Evolutionary conservation across 2,113 vertebrate genomes (phyloP).

Genomic region (Epinephelus fuscoguttatus): DNA sequence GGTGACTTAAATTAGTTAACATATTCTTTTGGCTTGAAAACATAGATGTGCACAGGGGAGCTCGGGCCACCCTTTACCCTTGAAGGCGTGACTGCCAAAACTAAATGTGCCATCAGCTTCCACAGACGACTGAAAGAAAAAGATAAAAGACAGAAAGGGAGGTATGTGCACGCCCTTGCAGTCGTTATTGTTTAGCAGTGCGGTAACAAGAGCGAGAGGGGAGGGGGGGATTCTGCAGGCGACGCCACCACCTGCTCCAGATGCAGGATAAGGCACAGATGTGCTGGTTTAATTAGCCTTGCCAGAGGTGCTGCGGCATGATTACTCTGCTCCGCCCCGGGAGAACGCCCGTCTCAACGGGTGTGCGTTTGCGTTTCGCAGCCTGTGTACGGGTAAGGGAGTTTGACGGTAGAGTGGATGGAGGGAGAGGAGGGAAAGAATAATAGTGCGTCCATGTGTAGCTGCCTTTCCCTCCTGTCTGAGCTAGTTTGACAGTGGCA

Average conservation of each 20-base stretch:
- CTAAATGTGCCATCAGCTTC: background rate
- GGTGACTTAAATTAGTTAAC: constrained; percentile 13
- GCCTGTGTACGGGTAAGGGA: background rate
- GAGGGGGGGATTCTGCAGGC: constrained; percentile 38
- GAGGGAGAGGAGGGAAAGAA: background rate
- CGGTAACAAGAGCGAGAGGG: constrained; percentile 29
- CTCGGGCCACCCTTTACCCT: background rate
- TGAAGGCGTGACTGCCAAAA: background rate
- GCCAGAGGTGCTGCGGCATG: constrained; percentile 75
- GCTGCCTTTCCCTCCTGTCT: background rate
- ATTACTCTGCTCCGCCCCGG: constrained; percentile 70
- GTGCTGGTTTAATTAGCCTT: constrained; percentile 79
- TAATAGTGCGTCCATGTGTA: constrained; percentile 4
- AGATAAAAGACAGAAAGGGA: background rate
- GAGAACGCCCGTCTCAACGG: constrained; percentile 57
- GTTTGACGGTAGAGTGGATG: constrained; percentile 46
- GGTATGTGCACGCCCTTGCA: constrained; percentile 13
- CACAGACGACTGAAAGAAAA: background rate
- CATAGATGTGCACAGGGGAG: background rate
- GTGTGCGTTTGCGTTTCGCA: constrained; percentile 52
- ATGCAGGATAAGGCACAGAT: constrained; percentile 78
- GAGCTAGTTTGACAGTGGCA: no score
- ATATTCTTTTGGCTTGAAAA: background rate
- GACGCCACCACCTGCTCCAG: constrained; percentile 76
- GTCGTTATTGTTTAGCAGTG: constrained; percentile 62